These are phyloP conservation scores for Eira barbara DNA, from an alignment of 2,113 vertebrate genomes.

Conservation along the genomic window DNA sequence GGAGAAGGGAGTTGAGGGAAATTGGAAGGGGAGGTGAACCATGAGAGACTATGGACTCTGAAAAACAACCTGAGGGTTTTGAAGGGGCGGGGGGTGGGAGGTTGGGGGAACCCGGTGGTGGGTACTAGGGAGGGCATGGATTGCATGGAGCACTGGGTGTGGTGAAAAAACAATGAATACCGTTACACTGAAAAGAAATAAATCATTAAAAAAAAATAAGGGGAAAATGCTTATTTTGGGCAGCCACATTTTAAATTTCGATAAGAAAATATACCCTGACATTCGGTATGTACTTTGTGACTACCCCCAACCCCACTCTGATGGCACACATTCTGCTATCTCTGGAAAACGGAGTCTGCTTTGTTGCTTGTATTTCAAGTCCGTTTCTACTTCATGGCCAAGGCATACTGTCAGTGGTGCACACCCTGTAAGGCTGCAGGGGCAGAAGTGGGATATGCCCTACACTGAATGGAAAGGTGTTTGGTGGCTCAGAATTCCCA, in stretches of 20 bases:
- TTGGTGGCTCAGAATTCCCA: background rate
- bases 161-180: too few relatives aligned
- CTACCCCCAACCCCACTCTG: background rate
- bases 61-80: too few relatives aligned
- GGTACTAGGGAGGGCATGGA: too few relatives aligned
- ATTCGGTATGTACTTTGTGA: background rate
- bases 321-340: background rate
- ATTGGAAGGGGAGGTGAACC: too few relatives aligned
- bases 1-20: too few relatives aligned
- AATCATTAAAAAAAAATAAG: background rate
- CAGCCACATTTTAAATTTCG: background rate
- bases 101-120: too few relatives aligned
- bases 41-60: too few relatives aligned
- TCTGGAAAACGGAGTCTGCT: background rate
- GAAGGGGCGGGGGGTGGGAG: too few relatives aligned
- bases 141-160: too few relatives aligned
- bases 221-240: background rate
- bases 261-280: background rate
- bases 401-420: background rate
- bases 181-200: too few relatives aligned
- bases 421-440: accelerated
- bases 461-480: background rate
- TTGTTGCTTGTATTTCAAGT: background rate
- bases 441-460: too few relatives aligned
- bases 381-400: accelerated